Evolutionary conservation across 2,113 vertebrate genomes (phyloP).

Genomic region (Sturnira hondurensis): DNA sequence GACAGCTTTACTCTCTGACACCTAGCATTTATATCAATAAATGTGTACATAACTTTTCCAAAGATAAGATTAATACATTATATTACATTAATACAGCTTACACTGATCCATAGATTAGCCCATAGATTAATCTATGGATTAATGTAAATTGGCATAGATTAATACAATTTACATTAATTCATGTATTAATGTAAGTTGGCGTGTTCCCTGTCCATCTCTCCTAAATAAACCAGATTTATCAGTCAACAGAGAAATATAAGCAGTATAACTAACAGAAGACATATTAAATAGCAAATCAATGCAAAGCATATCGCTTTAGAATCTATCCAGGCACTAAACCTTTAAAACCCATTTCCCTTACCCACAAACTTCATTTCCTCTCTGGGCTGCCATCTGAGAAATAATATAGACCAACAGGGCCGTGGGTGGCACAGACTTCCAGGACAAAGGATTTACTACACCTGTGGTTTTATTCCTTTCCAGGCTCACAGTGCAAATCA

Average conservation of each 20-base stretch:
- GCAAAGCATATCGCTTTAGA: not conserved
- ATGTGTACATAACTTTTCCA: not conserved
- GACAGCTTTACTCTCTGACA: not conserved
- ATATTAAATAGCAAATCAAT: not conserved
- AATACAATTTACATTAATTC: not conserved
- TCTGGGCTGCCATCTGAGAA: not conserved
- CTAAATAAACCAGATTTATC: not conserved
- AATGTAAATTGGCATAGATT: too few relatives aligned
- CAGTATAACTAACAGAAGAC: not conserved
- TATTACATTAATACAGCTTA: too few relatives aligned
- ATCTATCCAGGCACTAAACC: not conserved
- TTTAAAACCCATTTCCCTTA: not conserved
- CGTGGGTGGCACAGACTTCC: not conserved
- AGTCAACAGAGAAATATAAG: not conserved
- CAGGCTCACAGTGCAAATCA: not conserved
- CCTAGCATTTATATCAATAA: not conserved
- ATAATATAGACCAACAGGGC: accelerated
- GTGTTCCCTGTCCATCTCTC: not conserved
- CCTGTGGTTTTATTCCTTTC: not conserved
- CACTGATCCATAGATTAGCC: too few relatives aligned
- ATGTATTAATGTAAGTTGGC: not conserved
- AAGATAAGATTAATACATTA: not conserved
- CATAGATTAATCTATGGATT: too few relatives aligned
- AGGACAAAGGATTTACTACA: not conserved
- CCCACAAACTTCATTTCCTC: not conserved